Percentiles rank a stretch among this genome's conserved stretches.
Evolutionary conservation across 2,797 vertebrate genomes (phyloP).

Genomic region (Thunnus albacares): DNA sequence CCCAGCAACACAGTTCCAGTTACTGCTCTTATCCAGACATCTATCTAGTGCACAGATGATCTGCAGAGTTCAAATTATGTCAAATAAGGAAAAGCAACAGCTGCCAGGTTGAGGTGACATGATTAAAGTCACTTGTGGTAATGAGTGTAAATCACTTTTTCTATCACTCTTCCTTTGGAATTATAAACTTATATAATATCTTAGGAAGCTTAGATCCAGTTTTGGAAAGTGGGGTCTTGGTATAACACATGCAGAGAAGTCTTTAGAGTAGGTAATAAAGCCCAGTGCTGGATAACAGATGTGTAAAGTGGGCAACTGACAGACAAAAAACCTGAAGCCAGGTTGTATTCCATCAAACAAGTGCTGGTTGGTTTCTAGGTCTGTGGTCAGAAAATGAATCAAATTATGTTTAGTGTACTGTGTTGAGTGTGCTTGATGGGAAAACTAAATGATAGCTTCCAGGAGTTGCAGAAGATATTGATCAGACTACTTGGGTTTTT

Average conservation of each 20-base stretch:
- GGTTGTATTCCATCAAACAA: no score
- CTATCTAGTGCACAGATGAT: not conserved
- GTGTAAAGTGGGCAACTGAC: no score
- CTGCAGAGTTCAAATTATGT: not conserved
- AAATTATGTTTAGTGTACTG: no score
- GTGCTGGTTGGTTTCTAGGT: no score
- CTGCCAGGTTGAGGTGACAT: not conserved
- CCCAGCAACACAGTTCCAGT: not conserved
- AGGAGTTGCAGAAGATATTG: not conserved
- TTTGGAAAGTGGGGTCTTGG: not conserved
- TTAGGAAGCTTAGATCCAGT: no score
- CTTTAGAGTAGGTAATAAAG: not conserved
- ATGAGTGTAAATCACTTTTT: not conserved
- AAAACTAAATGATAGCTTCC: not conserved
- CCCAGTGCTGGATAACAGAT: not conserved
- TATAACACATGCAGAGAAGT: not conserved
- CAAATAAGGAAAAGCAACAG: not conserved
- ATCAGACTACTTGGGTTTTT: not conserved
- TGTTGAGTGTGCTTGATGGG: no score
- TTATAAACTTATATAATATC: not conserved
- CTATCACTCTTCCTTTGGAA: not conserved
- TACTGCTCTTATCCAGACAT: no score
- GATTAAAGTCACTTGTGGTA: not conserved
- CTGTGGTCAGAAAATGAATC: no score
- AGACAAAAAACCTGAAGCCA: no score